phyloP scores from a whole-genome alignment of 2,113 vertebrate species.

The Nothocercus nigrocapillus region DNA sequence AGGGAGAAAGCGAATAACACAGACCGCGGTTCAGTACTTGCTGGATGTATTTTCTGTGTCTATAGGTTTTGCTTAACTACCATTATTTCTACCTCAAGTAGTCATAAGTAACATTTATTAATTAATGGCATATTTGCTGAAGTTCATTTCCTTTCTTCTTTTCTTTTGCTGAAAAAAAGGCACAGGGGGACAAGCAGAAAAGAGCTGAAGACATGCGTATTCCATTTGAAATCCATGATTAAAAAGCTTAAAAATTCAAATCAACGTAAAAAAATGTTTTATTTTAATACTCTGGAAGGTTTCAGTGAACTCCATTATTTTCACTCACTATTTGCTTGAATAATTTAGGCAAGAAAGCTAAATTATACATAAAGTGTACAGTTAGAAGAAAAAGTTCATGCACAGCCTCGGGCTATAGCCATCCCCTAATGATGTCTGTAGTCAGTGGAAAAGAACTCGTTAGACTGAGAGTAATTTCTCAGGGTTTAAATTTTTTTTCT shows the following conservation, averaged over 20 bases:
- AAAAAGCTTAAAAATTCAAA: constrained; percentile 93
- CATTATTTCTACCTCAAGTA: constrained; percentile 42
- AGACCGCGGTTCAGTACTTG: not conserved
- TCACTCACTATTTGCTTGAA: constrained; percentile 98
- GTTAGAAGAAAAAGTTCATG: constrained; percentile 99
- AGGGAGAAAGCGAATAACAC: not conserved
- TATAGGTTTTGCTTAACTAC: constrained; percentile 51
- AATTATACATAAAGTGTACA: constrained; percentile 99
- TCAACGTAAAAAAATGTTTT: constrained; percentile 92
- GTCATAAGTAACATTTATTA: constrained; percentile 71
- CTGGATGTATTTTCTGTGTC: not conserved
- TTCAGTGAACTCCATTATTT: constrained; percentile 99
- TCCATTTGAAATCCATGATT: constrained; percentile 85
- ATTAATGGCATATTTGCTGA: constrained; percentile 76
- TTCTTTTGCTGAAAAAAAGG: constrained; percentile 58
- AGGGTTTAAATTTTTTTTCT: constrained; percentile 90
- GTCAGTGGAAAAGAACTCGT: constrained; percentile 93
- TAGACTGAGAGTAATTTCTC: constrained; percentile 97
- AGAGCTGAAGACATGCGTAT: constrained; percentile 76
- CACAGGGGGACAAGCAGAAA: constrained; percentile 64
- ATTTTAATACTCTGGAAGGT: constrained; percentile 92
- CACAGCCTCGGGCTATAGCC: constrained; percentile 92
- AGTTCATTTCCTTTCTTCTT: constrained; percentile 68
- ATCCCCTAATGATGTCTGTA: constrained; percentile 98
- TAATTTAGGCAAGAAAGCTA: constrained; percentile 97